Evolutionary conservation across 2,888 invertebrate genomes (phyloP).

Genomic region (Deladenus siricidicola): DNA sequence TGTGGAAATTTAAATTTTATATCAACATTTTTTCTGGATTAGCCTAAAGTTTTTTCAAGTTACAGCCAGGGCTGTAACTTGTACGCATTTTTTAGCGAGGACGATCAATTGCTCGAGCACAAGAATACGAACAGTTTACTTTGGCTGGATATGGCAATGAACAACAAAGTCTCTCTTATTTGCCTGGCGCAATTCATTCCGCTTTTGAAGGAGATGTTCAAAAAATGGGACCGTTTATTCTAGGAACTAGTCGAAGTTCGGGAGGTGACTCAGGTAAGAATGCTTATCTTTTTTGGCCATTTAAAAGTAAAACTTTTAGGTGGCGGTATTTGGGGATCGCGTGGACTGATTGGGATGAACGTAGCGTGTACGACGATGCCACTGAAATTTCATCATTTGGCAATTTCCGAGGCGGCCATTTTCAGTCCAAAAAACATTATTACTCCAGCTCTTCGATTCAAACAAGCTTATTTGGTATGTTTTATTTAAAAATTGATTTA

Average conservation of each 20-base stretch:
- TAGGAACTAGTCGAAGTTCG: constrained; percentile 23
- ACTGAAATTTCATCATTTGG: constrained; percentile 13
- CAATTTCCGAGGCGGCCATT: constrained; percentile 27
- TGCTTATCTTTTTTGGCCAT: constrained; percentile 26
- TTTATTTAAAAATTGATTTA: constrained; percentile 24
- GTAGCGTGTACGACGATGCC: constrained; percentile 27
- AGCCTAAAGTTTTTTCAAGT: no score
- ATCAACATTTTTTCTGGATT: no score
- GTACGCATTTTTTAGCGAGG: constrained; percentile 25
- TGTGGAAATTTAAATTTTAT: no score
- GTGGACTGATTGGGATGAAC: constrained; percentile 28
- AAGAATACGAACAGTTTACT: constrained; percentile 25
- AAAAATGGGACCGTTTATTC: constrained; percentile 26
- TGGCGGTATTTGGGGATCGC: constrained; percentile 23
- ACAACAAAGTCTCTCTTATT: constrained; percentile 17
- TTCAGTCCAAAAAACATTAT: constrained; percentile 28
- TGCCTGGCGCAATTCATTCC: constrained; percentile 16
- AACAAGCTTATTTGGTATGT: constrained; percentile 24
- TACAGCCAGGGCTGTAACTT: no score
- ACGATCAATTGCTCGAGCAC: constrained; percentile 17
- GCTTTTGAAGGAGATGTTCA: constrained; percentile 9
- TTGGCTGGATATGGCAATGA: constrained; percentile 27
- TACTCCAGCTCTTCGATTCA: constrained; percentile 19
- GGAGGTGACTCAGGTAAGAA: constrained; percentile 31
- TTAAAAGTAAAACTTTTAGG: constrained; percentile 29